Percentiles rank a stretch among this genome's conserved stretches.
Evolutionary conservation across 2,113 vertebrate genomes (phyloP).

Genomic region (Cephalopterus ornatus): DNA sequence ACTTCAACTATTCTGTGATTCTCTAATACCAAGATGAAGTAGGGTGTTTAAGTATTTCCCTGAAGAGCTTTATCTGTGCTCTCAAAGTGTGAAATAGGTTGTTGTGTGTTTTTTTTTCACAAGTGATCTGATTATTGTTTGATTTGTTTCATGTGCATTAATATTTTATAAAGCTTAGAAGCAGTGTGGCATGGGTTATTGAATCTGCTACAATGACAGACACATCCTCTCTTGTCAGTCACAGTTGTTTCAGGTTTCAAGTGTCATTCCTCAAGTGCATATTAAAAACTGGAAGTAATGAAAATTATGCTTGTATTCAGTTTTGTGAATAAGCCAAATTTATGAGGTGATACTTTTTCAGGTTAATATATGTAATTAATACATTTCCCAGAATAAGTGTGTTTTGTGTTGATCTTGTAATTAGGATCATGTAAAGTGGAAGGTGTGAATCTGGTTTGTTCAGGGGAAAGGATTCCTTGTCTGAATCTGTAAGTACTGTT

Average conservation of each 20-base stretch:
- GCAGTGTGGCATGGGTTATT: conserved; percentile 2
- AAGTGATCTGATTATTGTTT: not conserved
- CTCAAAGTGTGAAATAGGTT: not conserved
- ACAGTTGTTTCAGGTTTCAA: conserved; percentile 5
- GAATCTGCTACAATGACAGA: not conserved
- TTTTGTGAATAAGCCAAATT: not conserved
- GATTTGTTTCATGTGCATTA: conserved; percentile 34
- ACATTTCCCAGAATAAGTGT: not conserved
- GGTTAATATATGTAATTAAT: not conserved
- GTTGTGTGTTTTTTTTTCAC: not conserved
- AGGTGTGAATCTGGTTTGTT: not conserved
- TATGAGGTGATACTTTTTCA: not conserved
- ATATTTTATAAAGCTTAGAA: conserved; percentile 16
- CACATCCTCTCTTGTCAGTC: conserved; percentile 21
- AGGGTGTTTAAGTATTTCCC: not conserved
- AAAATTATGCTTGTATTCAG: conserved; percentile 33
- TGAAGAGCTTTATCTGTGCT: not conserved
- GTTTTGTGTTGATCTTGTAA: not conserved
- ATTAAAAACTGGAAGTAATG: conserved; percentile 22
- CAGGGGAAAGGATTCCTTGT: not conserved
- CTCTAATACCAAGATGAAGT: not conserved
- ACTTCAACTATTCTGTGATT: not conserved
- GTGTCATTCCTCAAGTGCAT: not conserved
- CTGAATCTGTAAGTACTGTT: not conserved
- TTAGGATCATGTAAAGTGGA: not conserved